A percentile compares a stretch with the other conserved stretches of the same genome.
Conservation (phyloP, 2,797 vertebrate species). For the Balearica regulorum region DNA sequence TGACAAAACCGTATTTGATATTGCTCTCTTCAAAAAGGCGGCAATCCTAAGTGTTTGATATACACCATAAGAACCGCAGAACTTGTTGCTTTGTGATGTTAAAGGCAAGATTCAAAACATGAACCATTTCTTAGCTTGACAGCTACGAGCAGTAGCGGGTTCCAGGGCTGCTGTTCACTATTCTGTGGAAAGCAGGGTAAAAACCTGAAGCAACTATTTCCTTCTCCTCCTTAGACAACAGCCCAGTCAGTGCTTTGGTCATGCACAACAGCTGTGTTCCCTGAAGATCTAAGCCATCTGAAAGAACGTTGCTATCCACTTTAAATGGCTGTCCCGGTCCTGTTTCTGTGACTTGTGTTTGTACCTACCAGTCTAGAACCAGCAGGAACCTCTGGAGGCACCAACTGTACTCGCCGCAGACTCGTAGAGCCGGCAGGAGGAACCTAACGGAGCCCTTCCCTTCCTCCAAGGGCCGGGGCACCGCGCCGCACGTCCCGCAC, state of each 20-base stretch:
- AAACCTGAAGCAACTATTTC: not conserved
- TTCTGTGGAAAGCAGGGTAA: accelerated
- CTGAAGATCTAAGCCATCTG: accelerated
- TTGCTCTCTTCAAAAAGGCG: not conserved
- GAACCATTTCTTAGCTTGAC: not conserved
- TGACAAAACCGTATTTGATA: not conserved
- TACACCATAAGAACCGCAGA: accelerated
- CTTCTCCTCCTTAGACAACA: accelerated
- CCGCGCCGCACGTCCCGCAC: too few species aligned
- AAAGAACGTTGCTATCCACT: not conserved
- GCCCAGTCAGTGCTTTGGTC: not conserved
- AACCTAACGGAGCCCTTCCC: too few species aligned
- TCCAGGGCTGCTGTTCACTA: not conserved
- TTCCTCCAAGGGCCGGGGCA: too few species aligned
- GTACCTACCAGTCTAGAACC: not conserved
- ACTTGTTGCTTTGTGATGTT: not conserved
- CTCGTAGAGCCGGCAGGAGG: not conserved
- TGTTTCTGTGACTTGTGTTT: accelerated
- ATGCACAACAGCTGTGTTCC: accelerated
- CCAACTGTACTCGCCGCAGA: too few species aligned
- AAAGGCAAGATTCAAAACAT: not conserved
- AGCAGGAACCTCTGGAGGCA: not conserved
- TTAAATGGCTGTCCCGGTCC: accelerated
- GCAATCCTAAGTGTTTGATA: not conserved
- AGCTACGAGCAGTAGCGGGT: accelerated